These are phyloP conservation scores for Oophaga sylvatica DNA, from an alignment of 2,797 vertebrate genomes.

Conservation along the genomic window DNA sequence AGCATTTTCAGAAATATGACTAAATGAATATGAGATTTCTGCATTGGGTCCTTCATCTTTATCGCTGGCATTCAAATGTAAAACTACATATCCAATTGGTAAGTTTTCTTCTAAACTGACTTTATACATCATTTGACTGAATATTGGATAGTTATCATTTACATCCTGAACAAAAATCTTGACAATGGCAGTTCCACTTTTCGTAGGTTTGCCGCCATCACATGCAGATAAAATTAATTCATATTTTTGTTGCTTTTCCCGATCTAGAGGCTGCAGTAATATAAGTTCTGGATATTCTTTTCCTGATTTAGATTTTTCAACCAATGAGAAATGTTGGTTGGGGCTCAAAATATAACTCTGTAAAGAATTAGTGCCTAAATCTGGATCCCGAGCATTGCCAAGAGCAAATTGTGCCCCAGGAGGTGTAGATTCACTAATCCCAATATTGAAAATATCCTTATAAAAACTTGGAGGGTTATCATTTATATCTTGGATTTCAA, in stretches of 20 bases:
- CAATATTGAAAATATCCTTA: constrained; percentile 11
- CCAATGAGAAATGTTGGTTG: constrained; percentile 28
- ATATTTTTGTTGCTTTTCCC: neutral
- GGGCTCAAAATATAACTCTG: constrained; percentile 29
- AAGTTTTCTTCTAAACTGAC: constrained; percentile 71
- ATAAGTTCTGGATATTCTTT: constrained; percentile 64
- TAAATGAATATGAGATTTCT: constrained; percentile 84
- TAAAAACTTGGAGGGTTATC: constrained; percentile 41
- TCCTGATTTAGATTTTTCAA: constrained; percentile 21
- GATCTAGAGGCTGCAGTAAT: neutral
- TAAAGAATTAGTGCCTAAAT: constrained; percentile 44
- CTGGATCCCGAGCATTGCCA: constrained; percentile 44
- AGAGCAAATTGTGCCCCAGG: constrained; percentile 40
- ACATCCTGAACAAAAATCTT: neutral
- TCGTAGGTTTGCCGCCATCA: neutral
- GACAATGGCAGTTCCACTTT: neutral
- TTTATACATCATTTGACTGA: constrained; percentile 21
- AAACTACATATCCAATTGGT: constrained; percentile 81
- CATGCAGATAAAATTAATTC: neutral
- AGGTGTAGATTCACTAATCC: constrained; percentile 21
- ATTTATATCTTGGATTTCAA: constrained; percentile 64
- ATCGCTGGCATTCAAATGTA: constrained; percentile 87
- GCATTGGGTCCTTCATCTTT: constrained; percentile 87
- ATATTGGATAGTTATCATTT: constrained; percentile 20
- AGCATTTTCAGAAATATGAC: constrained; percentile 83